These are phyloP conservation scores for Malachius bipustulatus DNA, from an alignment of 2,888 invertebrate genomes.

Conservation along the genomic window DNA sequence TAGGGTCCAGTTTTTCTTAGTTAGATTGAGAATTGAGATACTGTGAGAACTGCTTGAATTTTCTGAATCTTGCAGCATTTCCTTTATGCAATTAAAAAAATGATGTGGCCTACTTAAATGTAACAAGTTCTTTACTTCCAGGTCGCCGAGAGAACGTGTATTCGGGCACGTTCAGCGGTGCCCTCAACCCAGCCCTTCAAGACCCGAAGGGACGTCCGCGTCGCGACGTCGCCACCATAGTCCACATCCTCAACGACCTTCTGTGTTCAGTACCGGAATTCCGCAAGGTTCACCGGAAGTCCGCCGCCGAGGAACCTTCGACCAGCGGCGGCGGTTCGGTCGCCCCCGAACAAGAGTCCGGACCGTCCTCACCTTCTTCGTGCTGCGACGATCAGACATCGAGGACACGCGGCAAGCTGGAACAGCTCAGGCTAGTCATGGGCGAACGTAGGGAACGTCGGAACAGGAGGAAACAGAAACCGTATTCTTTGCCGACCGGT, in stretches of 20 bases:
- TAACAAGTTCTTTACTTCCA: too few species aligned
- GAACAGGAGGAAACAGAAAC: slow-evolving; percentile 63
- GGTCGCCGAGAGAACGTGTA: slow-evolving; percentile 92
- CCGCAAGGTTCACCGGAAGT: slow-evolving; percentile 25
- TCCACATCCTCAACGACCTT: slow-evolving; percentile 89
- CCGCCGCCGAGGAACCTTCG: slow-evolving; percentile 9
- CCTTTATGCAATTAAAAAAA: too few species aligned
- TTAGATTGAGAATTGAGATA: too few species aligned
- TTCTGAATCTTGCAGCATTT: too few species aligned
- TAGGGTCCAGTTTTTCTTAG: too few species aligned
- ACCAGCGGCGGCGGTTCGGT: slow-evolving; percentile 4
- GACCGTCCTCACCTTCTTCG: not conserved
- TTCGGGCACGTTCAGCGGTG: slow-evolving; percentile 93
- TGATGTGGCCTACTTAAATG: too few species aligned
- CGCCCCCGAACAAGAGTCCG: slow-evolving; percentile 6
- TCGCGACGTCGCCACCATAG: slow-evolving; percentile 88
- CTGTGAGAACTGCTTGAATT: too few species aligned
- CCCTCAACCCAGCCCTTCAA: slow-evolving; percentile 84
- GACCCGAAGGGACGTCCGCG: slow-evolving; percentile 85
- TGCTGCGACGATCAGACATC: slow-evolving; percentile 34
- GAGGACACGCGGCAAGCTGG: slow-evolving; percentile 61
- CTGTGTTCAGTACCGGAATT: slow-evolving; percentile 67
- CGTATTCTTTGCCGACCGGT: slow-evolving; percentile 45
- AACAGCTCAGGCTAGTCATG: slow-evolving; percentile 79
- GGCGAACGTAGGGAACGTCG: slow-evolving; percentile 78